Base-by-base conservation (phyloP, 2,797 vertebrate species). In the Thalassophryne amazonica region DNA sequence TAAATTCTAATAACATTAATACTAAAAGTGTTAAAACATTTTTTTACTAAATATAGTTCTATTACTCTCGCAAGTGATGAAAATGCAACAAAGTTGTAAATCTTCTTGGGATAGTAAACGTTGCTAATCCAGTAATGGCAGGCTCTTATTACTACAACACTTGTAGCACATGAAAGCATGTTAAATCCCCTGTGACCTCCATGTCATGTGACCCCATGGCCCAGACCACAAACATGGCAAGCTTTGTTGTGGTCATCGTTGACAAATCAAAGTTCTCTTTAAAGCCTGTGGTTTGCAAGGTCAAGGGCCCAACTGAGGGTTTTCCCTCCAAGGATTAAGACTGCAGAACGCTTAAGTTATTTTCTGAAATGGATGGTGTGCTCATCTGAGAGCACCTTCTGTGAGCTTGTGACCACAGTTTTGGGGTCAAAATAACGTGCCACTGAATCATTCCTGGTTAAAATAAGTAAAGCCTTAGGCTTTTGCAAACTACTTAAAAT, bases 241-340 rank as follows among this genome's bases (percentile, higher is more conserved):
- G 38, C 81, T 88, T 80, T 89, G 76, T 83, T 85, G 81, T 85
- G 81, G 85, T 85, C 81, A 85, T 68, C 50, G 58, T 73, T 87
- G 88, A 86, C 68, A 65, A 89, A 88, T 89, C 84, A 86, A 88
- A 87, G 87, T 76, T 71, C 53, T 63, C 45, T 32, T 40, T 48
- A 84, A 83, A 87, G 76, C 70, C 70, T 49, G 61, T 4, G 71
- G 73, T 75, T 66, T 41, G 6, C 38, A 19, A 82, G 79, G 81
- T 83, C 79, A 76, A 63, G 66, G 54, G 47, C 65, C 77, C 21
- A 21, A 62, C 41, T 60, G 38, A 48, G 61, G 65, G 65, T 65
- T 64, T 55, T 66, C 62, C 66, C 48, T 81, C 50, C 60, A 21
- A 70, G 68, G 76, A 86, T 86, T 85, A 84, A 70, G 59, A 58